These are phyloP conservation scores for Itoplectis maculator DNA, from an alignment of 2,888 invertebrate genomes.

Conservation along the genomic window DNA sequence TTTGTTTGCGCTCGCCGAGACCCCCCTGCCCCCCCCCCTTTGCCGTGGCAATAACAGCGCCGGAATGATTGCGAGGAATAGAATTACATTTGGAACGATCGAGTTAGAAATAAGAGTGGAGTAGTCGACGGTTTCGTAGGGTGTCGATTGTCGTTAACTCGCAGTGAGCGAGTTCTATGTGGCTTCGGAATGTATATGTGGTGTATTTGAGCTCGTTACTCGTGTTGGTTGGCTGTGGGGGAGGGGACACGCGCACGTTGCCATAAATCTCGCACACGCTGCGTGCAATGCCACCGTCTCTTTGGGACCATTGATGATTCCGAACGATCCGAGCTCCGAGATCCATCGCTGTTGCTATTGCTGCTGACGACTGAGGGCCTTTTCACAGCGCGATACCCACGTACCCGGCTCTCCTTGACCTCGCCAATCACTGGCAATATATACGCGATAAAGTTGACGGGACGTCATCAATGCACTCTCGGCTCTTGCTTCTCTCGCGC, in stretches of 20 bases:
- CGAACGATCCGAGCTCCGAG: too few species aligned
- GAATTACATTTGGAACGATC: constrained; percentile 69
- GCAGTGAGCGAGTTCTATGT: constrained; percentile 7
- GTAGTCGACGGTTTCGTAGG: constrained; percentile 32
- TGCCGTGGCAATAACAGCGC: constrained; percentile 34
- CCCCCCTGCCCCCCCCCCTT: neutral
- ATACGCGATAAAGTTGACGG: neutral
- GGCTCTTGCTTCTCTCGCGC: neutral
- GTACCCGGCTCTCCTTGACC: constrained; percentile 2
- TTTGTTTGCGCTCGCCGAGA: constrained; percentile 59
- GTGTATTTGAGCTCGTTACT: constrained; percentile 52
- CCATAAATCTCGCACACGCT: constrained; percentile 68
- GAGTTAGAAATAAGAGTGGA: constrained; percentile 47
- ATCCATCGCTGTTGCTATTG: neutral
- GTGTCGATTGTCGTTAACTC: constrained; percentile 59
- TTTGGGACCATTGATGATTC: neutral
- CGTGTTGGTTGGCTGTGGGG: constrained; percentile 26
- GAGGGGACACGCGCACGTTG: constrained; percentile 41
- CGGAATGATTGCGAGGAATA: constrained; percentile 54
- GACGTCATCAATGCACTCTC: neutral
- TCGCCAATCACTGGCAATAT: constrained; percentile 12
- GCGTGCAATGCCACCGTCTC: constrained; percentile 10
- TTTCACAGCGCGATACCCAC: neutral
- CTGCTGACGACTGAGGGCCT: neutral
- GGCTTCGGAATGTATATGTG: too few species aligned